These are phyloP conservation scores for Diplodus puntazzo DNA, from an alignment of 2,797 vertebrate genomes.

Conservation along the genomic window DNA sequence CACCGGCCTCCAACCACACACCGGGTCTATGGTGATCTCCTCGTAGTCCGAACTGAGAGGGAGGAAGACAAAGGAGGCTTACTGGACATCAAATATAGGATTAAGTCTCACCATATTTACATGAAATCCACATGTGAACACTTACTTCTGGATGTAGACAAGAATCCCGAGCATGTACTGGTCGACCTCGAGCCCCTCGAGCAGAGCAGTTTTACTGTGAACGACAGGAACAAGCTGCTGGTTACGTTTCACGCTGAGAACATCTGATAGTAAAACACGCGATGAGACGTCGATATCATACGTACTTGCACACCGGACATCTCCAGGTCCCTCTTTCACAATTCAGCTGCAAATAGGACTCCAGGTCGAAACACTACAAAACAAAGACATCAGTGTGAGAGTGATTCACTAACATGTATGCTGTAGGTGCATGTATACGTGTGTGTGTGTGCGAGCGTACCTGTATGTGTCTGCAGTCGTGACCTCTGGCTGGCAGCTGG, in stretches of 20 bases:
- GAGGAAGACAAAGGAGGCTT: not conserved
- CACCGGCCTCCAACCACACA: constrained; percentile 96
- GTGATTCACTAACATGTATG: not conserved
- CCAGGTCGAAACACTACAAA: constrained; percentile 94
- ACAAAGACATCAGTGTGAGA: not conserved
- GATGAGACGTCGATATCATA: not conserved
- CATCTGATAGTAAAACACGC: not conserved
- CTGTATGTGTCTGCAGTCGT: constrained; percentile 96
- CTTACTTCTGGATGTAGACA: constrained; percentile 96
- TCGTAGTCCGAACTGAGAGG: constrained; percentile 92
- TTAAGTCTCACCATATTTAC: too few relatives aligned
- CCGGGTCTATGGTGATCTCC: constrained; percentile 97
- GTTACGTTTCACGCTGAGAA: not conserved
- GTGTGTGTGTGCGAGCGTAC: constrained; percentile 22
- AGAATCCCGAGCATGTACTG: constrained; percentile 98
- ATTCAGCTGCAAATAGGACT: constrained; percentile 97
- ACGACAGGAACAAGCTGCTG: not conserved
- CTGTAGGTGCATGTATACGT: too few relatives aligned
- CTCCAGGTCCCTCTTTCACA: constrained; percentile 97
- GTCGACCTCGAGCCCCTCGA: constrained; percentile 96
- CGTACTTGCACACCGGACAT: constrained; percentile 98
- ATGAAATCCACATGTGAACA: not conserved
- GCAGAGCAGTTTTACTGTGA: constrained; percentile 93
- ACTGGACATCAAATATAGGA: not conserved
- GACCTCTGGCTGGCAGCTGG: constrained; percentile 95